phyloP scores from a whole-genome alignment of 2,888 invertebrate genomes.

The Drosophila acutilabella region DNA sequence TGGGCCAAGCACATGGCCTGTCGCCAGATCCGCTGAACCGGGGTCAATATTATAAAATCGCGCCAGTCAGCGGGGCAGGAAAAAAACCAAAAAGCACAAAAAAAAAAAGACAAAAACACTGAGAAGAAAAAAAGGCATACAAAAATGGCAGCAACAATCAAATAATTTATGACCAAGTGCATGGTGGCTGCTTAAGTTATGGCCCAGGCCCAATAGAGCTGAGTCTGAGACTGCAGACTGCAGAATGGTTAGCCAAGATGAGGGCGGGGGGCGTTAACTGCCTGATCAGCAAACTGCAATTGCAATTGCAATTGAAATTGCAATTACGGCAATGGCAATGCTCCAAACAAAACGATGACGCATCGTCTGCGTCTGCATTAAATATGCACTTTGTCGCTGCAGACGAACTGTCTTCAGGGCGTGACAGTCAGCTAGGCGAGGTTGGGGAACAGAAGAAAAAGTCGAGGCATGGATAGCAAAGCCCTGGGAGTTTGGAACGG shows the following conservation, averaged over 20 bases:
- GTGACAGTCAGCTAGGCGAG: conserved; percentile 32
- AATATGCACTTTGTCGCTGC: conserved; percentile 63
- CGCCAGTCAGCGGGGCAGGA: conserved; percentile 35
- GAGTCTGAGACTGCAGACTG: conserved; percentile 15
- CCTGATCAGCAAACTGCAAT: conserved; percentile 68
- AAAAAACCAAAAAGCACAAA: not conserved
- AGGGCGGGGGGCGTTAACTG: conserved; percentile 64
- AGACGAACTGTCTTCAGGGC: conserved; percentile 67
- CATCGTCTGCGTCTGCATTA: conserved; percentile 76
- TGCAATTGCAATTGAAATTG: conserved; percentile 44
- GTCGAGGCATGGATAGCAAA: not conserved
- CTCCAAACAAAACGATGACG: conserved; percentile 65
- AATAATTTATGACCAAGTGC: conserved; percentile 78
- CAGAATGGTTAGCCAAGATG: not conserved
- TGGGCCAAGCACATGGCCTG: conserved; percentile 49
- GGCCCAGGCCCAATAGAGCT: conserved; percentile 49
- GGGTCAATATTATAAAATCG: conserved; percentile 79
- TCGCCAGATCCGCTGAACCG: conserved; percentile 70
- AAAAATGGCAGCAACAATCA: conserved; percentile 68
- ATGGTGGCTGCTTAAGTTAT: conserved; percentile 78
- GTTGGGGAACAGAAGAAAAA: not conserved
- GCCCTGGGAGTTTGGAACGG: not conserved
- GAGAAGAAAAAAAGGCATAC: not conserved
- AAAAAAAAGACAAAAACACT: not conserved
- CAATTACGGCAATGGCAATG: conserved; percentile 48